Conservation (phyloP, 2,113 vertebrate genomes). For the Rhinoderma darwinii region DNA sequence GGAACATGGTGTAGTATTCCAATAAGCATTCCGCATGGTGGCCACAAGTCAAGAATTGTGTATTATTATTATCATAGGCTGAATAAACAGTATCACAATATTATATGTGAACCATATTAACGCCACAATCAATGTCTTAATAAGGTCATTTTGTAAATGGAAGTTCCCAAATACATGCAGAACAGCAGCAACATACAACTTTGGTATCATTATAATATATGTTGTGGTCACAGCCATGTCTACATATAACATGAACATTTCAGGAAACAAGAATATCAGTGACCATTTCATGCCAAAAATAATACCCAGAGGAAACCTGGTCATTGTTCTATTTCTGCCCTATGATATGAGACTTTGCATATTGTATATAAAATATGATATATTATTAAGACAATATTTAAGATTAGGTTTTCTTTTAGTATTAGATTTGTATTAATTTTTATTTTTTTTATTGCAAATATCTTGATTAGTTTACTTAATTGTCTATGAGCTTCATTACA, state of each 20-base stretch:
- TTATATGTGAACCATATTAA: too few relatives aligned
- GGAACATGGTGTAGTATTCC: too few relatives aligned
- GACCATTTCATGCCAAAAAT: background rate
- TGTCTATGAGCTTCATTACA: background rate
- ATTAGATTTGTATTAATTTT: background rate
- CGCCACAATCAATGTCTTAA: background rate
- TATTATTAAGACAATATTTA: background rate
- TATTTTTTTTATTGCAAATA: background rate
- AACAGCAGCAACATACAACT: background rate
- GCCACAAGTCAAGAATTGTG: too few relatives aligned
- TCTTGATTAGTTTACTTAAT: too few relatives aligned
- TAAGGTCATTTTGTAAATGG: background rate
- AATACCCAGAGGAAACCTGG: background rate
- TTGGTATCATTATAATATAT: too few relatives aligned
- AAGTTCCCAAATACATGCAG: background rate
- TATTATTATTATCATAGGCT: too few relatives aligned
- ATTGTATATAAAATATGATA: background rate
- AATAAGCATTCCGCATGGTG: too few relatives aligned
- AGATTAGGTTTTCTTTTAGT: background rate
- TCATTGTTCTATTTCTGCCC: background rate
- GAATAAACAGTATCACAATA: too few relatives aligned
- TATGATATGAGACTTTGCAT: background rate
- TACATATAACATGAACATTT: too few relatives aligned
- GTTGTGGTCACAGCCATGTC: too few relatives aligned
- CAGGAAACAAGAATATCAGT: background rate